Percentiles rank a stretch among this genome's conserved stretches.
Conservation (phyloP, 2,113 vertebrate genomes). For the Acanthisitta chloris region DNA sequence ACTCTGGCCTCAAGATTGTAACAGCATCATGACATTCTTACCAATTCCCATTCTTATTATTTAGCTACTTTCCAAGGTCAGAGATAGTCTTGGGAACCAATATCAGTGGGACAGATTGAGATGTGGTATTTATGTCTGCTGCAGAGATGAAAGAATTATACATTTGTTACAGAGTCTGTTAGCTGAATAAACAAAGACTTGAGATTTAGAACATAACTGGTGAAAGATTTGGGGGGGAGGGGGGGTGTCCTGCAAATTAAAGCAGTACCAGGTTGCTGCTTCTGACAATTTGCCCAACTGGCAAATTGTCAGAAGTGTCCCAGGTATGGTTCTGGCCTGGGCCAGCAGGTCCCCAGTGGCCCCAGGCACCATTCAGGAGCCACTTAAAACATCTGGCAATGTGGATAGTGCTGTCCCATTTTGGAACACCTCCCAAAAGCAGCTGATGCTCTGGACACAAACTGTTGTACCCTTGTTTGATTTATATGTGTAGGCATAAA, state of each 20-base stretch:
- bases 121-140: neutral
- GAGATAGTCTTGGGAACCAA: neutral
- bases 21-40: neutral
- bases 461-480: neutral
- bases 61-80: neutral
- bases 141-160: neutral
- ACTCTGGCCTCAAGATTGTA: neutral
- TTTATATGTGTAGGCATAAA: neutral
- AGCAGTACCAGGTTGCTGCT: neutral
- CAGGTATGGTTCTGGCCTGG: neutral
- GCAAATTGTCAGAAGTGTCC: neutral
- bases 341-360: fast-evolving
- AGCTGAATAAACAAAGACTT: neutral
- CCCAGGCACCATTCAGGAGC: fast-evolving
- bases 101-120: neutral
- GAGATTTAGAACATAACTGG: neutral
- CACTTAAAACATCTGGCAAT: neutral
- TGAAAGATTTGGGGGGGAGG: neutral
- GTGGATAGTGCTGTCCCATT: neutral
- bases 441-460: neutral
- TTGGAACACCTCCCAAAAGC: neutral
- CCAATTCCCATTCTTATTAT: neutral
- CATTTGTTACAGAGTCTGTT: neutral
- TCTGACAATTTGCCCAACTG: fast-evolving
- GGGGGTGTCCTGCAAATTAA: neutral